Evolutionary conservation across 2,888 invertebrate species (phyloP).

Genomic region (Laspeyria flexula): DNA sequence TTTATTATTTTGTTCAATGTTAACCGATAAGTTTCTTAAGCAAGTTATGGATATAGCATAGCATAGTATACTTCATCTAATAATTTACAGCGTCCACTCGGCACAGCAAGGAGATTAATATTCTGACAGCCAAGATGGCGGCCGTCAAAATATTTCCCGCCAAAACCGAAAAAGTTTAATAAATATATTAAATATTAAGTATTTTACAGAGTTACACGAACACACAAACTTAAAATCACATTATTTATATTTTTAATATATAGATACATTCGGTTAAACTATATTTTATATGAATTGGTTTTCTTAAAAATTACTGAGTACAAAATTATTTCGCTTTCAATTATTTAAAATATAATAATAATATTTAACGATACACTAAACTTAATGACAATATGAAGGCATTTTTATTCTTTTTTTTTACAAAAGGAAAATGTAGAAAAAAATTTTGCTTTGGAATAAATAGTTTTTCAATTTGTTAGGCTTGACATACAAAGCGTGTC

Average conservation of each 20-base stretch:
- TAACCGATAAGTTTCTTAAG: constrained; percentile 82
- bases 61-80: constrained; percentile 59
- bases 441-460: neutral
- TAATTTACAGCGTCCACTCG: constrained; percentile 41
- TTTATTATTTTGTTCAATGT: constrained; percentile 78
- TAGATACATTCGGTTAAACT: constrained; percentile 15
- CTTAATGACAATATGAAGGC: constrained; percentile 50
- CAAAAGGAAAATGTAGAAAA: constrained; percentile 4
- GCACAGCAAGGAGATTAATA: neutral
- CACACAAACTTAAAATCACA: constrained; percentile 50
- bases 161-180: constrained; percentile 46
- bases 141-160: constrained; percentile 22
- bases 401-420: constrained; percentile 33
- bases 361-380: constrained; percentile 46
- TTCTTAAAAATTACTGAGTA: constrained; percentile 60
- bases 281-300: constrained; percentile 22
- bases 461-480: neutral
- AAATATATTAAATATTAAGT: constrained; percentile 47
- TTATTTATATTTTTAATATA: constrained; percentile 41
- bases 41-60: constrained; percentile 73
- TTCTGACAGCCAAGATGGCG: neutral
- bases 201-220: constrained; percentile 67
- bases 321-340: constrained; percentile 65
- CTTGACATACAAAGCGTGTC: neutral
- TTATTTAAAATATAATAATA: constrained; percentile 41